Evolutionary conservation across 2,797 vertebrate genomes (phyloP).

Genomic region (Lepidocolaptes lacrymiger): DNA sequence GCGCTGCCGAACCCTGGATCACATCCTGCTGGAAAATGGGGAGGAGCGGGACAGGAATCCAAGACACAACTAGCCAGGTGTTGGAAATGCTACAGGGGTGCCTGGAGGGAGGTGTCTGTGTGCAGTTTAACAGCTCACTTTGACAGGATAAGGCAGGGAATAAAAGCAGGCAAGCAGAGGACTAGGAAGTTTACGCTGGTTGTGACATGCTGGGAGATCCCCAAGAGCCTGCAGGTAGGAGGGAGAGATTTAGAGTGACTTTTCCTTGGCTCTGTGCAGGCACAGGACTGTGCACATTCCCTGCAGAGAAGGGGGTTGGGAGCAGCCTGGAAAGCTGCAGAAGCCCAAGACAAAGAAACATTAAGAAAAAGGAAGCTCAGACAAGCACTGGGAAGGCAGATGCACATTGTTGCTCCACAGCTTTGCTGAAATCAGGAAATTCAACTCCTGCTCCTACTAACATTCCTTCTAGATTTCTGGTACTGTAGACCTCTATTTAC

Average conservation of each 20-base stretch:
- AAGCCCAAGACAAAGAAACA: background rate
- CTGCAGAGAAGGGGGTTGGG: background rate
- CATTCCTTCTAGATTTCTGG: background rate
- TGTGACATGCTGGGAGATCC: background rate
- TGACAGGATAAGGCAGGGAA: background rate
- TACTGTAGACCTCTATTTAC: background rate
- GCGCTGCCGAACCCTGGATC: background rate
- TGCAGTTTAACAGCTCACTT: background rate
- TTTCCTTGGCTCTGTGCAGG: background rate
- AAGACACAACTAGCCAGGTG: background rate
- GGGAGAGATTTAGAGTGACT: background rate
- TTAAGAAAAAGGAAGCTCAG: background rate
- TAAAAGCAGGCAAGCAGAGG: slow-evolving; percentile 1
- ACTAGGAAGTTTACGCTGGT: background rate
- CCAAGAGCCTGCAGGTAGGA: background rate
- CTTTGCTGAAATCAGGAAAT: background rate
- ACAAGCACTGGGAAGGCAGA: background rate
- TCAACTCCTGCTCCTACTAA: background rate
- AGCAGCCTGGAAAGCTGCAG: background rate
- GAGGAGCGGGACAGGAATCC: slow-evolving; percentile 38
- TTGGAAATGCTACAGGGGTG: background rate
- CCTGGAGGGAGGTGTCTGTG: background rate
- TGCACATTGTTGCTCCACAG: background rate
- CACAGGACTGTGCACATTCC: background rate
- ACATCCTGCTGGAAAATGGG: slow-evolving; percentile 38